Conservation (phyloP, 2,113 vertebrate genomes). For the Cygnus buccinator region DNA sequence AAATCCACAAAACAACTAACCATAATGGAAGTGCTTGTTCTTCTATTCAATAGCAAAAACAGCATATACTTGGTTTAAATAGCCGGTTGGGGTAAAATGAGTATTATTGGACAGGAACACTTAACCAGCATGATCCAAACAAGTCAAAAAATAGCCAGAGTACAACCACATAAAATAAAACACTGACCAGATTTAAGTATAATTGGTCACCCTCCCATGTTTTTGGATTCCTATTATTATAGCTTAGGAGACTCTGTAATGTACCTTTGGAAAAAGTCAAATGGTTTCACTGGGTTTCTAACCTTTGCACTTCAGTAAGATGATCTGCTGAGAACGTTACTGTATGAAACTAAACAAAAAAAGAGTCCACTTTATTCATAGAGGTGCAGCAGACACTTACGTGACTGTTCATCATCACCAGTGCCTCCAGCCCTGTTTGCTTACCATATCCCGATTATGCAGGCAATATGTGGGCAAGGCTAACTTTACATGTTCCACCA, state of each 20-base stretch:
- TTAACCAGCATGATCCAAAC: constrained; percentile 78
- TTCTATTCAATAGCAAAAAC: constrained; percentile 83
- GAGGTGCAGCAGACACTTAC: neutral
- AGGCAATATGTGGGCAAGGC: neutral
- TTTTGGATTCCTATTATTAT: constrained; percentile 62
- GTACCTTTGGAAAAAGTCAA: constrained; percentile 45
- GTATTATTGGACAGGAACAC: constrained; percentile 76
- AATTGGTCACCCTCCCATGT: constrained; percentile 73
- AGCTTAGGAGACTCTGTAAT: constrained; percentile 34
- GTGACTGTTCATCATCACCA: neutral
- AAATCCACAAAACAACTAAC: constrained; percentile 85
- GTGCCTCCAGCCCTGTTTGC: constrained; percentile 11
- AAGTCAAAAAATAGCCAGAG: constrained; percentile 87
- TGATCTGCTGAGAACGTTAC: neutral
- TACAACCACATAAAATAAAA: constrained; percentile 80
- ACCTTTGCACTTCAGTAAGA: constrained; percentile 43
- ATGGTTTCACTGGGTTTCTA: neutral
- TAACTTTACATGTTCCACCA: neutral
- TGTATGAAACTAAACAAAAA: neutral
- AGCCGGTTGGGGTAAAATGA: constrained; percentile 76
- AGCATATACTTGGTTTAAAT: constrained; percentile 86
- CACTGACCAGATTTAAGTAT: constrained; percentile 74
- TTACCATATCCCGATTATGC: neutral
- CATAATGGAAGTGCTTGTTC: constrained; percentile 85
- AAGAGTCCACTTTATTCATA: neutral